A percentile compares a stretch with the other conserved stretches of the same genome.
phyloP scores from a whole-genome alignment of 2,113 vertebrate species.

The Diglossa brunneiventris region DNA sequence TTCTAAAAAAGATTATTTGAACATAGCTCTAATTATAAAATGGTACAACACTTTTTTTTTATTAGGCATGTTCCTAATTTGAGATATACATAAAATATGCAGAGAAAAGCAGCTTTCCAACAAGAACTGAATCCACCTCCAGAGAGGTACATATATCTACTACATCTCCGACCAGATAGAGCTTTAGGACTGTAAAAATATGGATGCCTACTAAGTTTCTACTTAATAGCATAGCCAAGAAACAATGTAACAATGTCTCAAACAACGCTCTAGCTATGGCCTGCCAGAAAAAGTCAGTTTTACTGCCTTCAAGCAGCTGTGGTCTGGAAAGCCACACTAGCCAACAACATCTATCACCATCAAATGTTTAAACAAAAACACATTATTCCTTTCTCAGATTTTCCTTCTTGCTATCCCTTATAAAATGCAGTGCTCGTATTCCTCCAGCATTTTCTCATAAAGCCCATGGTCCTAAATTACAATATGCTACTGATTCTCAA shows the following conservation, averaged over 20 bases:
- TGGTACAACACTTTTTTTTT: not conserved
- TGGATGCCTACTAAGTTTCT: conserved; percentile 31
- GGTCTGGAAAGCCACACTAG: conserved; percentile 24
- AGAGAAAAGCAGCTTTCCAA: not conserved
- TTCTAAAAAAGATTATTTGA: not conserved
- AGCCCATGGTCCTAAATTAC: not conserved
- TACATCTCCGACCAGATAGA: not conserved
- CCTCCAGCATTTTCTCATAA: not conserved
- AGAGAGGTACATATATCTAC: not conserved
- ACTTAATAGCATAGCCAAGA: not conserved
- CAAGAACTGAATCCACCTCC: not conserved
- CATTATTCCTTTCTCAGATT: not conserved
- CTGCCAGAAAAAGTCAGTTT: conserved; percentile 46
- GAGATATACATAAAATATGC: not conserved
- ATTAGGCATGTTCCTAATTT: not conserved
- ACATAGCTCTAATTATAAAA: not conserved
- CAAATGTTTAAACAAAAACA: conserved; percentile 42
- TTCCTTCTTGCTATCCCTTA: not conserved
- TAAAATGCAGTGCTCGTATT: not conserved
- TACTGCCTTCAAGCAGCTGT: conserved; percentile 8
- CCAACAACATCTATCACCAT: not conserved
- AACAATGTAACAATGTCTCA: conserved; percentile 16
- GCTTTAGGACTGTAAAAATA: conserved; percentile 20
- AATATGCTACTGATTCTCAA: not conserved
- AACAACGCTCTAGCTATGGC: conserved; percentile 1